Base-by-base conservation (phyloP, 2,113 vertebrate species). In the Phalacrocorax aristotelis region DNA sequence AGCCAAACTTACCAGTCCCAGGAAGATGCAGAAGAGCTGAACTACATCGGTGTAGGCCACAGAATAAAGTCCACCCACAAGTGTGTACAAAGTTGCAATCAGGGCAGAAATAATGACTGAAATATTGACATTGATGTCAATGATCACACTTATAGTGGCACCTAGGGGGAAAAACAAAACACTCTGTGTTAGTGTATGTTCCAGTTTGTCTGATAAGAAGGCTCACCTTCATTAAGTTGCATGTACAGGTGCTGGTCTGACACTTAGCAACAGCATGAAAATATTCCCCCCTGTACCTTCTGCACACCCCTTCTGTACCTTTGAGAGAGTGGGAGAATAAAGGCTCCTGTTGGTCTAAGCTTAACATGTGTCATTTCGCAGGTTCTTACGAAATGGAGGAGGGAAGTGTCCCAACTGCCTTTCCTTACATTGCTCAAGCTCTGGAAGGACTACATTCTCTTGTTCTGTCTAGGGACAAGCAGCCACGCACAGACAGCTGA, bases 41-140 rank as follows among this genome's bases (percentile, higher is more conserved):
- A 99, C 99, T 16, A 99, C 99, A 25, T 99, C 99, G 0, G 99
- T 99, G 94, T 99, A 99, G 18, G 99, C 99, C 52, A 99, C 99
- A 13, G 99, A 99, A 95, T 99, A 99, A 46, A 99, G 97, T 27
- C 99, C 99, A 7, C 99, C 99, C 72, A 99, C 98, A 51, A 99
- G 98, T 0, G 99, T 99, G 97, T 99, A 99, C 89, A 99, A 98
- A 78, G 98, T 99, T 38, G 99, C 99, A 44, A 99, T 99, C 75
- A 99, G 95, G 0, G 99, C 99, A 14, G 99, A 99, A 97, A 99
- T 97, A 27, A 99, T 96, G 61, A 99, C 99, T 2, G 99, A 99
- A 90, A 98, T 96, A 82, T 98, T 99, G 94, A 99, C 98, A 46
- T 99, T 97, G 70, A 99, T 98, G 46, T 99, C 99, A 83, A 99